Evolutionary conservation across 2,797 vertebrate genomes (phyloP).

Genomic region (Tragopan temminckii): DNA sequence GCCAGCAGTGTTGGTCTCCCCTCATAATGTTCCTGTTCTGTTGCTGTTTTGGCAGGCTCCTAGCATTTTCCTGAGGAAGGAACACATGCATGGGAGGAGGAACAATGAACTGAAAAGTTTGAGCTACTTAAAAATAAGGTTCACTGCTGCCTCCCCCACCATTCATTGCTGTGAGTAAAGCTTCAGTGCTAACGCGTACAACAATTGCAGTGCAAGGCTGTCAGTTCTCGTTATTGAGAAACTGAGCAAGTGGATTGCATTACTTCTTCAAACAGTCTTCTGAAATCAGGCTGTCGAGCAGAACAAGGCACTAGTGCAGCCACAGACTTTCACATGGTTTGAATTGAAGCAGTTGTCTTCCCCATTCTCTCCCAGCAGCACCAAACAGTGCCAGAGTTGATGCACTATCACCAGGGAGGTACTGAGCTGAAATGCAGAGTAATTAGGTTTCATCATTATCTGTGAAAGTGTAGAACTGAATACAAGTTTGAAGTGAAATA

Average conservation of each 20-base stretch:
- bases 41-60: constrained; percentile 16
- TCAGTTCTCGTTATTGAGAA: not conserved
- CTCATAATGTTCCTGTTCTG: rapidly evolving
- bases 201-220: not conserved
- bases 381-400: not conserved
- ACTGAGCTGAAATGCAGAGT: not conserved
- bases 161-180: not conserved
- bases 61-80: not conserved
- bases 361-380: not conserved
- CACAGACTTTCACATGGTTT: constrained; percentile 2
- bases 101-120: not conserved
- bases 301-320: constrained; percentile 12
- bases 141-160: not conserved
- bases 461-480: not conserved
- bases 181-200: not conserved
- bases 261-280: constrained; percentile 28
- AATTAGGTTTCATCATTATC: rapidly evolving
- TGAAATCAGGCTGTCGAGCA: not conserved
- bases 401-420: not conserved
- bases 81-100: not conserved
- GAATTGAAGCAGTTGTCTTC: not conserved
- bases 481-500: not conserved
- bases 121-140: not conserved
- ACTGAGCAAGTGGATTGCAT: constrained; percentile 27
- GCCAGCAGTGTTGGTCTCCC: not conserved